Base-by-base conservation (phyloP, 1,140 invertebrate species). In the Lycorma delicatula region DNA sequence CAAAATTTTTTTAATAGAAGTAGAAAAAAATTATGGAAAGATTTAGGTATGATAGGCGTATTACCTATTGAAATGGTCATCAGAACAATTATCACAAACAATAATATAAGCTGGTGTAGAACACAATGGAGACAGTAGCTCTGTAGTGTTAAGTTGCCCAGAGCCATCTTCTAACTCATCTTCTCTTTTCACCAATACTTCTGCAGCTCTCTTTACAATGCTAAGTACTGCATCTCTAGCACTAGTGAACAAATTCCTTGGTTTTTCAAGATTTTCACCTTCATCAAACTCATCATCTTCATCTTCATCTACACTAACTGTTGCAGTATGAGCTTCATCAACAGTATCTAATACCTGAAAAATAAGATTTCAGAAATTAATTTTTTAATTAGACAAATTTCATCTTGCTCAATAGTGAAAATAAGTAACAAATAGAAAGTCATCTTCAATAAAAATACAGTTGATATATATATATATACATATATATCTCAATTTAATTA, bases 141-240 rank as follows among this genome's bases (percentile, higher is more conserved):
- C 53, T 3, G 13, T 7, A 44, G 27, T 9, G 38, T 50, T 26
- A 27, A 36, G 48, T 53, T 52, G 2, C 16, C 29, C 53, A 18
- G 3, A 7, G 38, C 20, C 22, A 20, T 1, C 41, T 22, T 1
- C 16, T 2, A 16, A 16, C 11, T 44, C 41, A 11, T 23, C 47
- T 1, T 44, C 41, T 3, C 25, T 81, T 67, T 87, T 87, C 1
- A 82, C 84, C 52, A 91, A 72, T 13, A 85, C 87, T 72, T 89
- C 81, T 12, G 88, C 88, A 1, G 89, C 90, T 72, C 91, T 92
- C 67, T 91, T 91, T 4, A 94, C 87, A 53, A 94, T 90, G 54
- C 83, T 88, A 61, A 93, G 79, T 3, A 93, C 89, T 0, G 86
- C 90, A 67, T 91, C 87, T 53, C 84, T 80, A 1, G 90, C 90